phyloP scores from a whole-genome alignment of 1,140 invertebrate species.

The Heliconius hewitsoni region DNA sequence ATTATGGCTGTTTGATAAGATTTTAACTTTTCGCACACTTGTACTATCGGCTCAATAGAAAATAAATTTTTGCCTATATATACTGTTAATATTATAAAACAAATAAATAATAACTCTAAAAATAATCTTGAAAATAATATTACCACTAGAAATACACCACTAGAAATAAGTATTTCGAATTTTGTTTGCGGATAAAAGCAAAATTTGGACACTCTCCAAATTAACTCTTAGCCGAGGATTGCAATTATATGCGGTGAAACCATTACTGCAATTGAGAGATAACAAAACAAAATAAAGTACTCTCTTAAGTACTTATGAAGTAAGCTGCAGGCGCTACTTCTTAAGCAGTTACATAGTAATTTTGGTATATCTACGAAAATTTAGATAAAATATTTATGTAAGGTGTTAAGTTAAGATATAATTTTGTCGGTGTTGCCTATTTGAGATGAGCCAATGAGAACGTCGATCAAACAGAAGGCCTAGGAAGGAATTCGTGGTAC shows the following conservation, averaged over 20 bases:
- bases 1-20: no score
- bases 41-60: no score
- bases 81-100: neutral
- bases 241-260: conserved; percentile 64
- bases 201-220: conserved; percentile 69
- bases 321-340: conserved; percentile 10
- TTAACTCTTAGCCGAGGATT: conserved; percentile 66
- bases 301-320: conserved; percentile 19
- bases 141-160: conserved; percentile 22
- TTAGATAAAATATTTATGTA: neutral
- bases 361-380: neutral
- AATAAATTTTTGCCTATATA: neutral
- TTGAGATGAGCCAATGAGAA: neutral
- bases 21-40: no score
- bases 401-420: neutral
- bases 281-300: conserved; percentile 42
- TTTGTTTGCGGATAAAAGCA: conserved; percentile 65
- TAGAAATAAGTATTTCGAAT: conserved; percentile 47
- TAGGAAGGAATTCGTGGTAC: neutral
- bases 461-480: neutral
- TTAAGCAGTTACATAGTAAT: conserved; percentile 1
- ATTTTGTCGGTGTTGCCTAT: neutral
- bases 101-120: neutral
- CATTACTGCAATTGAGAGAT: conserved; percentile 53
- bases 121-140: conserved; percentile 21